Conservation (phyloP, 1,140 invertebrate genomes). For the Tetragonula clypearis region DNA sequence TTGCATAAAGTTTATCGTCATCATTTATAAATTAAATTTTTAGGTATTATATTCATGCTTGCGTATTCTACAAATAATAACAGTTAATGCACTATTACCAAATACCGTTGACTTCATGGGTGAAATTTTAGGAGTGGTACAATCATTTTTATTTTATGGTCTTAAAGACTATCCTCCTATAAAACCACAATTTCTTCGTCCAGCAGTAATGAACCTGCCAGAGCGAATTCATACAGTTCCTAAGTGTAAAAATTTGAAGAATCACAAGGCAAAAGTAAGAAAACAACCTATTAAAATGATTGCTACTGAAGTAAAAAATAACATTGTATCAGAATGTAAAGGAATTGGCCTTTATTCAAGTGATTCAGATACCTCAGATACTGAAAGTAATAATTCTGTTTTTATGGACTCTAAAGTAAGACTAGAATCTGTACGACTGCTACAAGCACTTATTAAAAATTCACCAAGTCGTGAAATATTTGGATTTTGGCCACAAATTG, state of each 20-base stretch:
- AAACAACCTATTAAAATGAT: constrained; percentile 68
- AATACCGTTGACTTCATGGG: constrained; percentile 72
- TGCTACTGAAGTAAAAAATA: constrained; percentile 51
- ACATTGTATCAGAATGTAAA: constrained; percentile 57
- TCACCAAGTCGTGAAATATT: constrained; percentile 84
- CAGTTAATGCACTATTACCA: constrained; percentile 57
- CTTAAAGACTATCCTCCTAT: constrained; percentile 72
- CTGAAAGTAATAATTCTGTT: constrained; percentile 73
- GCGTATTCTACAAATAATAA: constrained; percentile 67
- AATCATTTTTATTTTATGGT: constrained; percentile 81
- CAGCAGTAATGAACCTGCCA: constrained; percentile 82
- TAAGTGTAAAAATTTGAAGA: constrained; percentile 76
- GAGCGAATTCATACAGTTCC: constrained; percentile 74
- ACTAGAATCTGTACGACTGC: constrained; percentile 80
- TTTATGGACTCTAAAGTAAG: constrained; percentile 80
- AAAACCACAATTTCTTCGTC: constrained; percentile 78
- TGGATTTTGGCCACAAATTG: constrained; percentile 87
- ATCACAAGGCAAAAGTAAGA: constrained; percentile 73
- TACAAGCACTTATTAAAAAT: constrained; percentile 79
- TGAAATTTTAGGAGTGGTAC: constrained; percentile 82
- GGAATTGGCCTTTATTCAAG: constrained; percentile 75
- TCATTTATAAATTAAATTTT: constrained; percentile 45
- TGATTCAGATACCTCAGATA: constrained; percentile 83
- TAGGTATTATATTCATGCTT: constrained; percentile 70
- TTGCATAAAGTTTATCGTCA: neutral